Percentiles rank a stretch among this genome's conserved stretches.
These are phyloP conservation scores for Leucoptera coffeella DNA, from an alignment of 2,888 invertebrate genomes.

Conservation along the genomic window DNA sequence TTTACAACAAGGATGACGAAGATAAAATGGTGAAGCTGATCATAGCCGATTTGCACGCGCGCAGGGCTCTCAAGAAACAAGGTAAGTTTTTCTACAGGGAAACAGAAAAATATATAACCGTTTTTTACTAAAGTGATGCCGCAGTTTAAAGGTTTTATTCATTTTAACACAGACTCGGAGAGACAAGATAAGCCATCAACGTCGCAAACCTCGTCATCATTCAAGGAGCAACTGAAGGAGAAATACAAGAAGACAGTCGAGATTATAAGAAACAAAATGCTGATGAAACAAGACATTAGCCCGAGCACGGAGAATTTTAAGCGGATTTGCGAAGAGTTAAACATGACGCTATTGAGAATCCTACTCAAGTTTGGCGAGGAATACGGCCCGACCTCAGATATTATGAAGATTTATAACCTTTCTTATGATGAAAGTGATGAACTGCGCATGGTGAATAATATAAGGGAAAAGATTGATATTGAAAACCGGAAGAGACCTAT, in stretches of 20 bases:
- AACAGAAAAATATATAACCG: too few species aligned
- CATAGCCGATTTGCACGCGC: too few species aligned
- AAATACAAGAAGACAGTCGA: slow-evolving; percentile 2
- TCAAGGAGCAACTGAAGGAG: too few species aligned
- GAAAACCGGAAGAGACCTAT: slow-evolving; percentile 16
- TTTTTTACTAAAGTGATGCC: too few species aligned
- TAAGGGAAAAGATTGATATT: not conserved
- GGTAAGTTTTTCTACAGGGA: too few species aligned
- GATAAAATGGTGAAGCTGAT: too few species aligned
- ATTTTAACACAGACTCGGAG: too few species aligned
- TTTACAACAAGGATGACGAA: too few species aligned
- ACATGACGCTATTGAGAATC: slow-evolving; percentile 1
- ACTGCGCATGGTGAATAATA: not conserved
- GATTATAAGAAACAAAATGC: not conserved
- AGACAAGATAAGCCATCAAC: too few species aligned
- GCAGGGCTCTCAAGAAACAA: too few species aligned
- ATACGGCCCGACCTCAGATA: slow-evolving; percentile 1
- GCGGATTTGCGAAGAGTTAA: slow-evolving; percentile 1
- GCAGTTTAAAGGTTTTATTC: too few species aligned
- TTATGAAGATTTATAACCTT: not conserved
- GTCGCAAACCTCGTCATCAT: too few species aligned
- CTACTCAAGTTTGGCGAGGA: slow-evolving; percentile 2
- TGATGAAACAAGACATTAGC: not conserved
- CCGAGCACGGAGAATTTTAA: slow-evolving; percentile 1
- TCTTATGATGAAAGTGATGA: slow-evolving; percentile 1